Evolutionary conservation across 2,888 invertebrate genomes (phyloP), one percentile per base, ranked within the genome.

Genomic region (Boloria selene): DNA sequence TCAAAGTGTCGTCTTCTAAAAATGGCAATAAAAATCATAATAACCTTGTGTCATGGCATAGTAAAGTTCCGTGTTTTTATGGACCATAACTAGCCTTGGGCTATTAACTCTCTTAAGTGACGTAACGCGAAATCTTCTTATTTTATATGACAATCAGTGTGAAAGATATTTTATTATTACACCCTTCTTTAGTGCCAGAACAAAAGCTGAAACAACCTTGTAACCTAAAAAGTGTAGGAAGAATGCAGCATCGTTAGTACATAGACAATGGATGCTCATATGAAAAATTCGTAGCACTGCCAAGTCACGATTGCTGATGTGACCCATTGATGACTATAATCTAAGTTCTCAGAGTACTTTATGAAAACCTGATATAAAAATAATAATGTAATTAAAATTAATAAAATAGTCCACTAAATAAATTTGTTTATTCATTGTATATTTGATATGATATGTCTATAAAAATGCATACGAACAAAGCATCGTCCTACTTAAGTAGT

Each of bases 151-250:
- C 69, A 64, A 61, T n/a, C 56, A 63, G 63, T 56, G 60, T 42
- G 55, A 69, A 54, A 60, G 31, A 38, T 38, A 38, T 38, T 38
- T 38, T 38, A 38, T 10, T 65, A 18, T 63, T 45, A 52, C 53
- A 58, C 54, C 44, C 55, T 13, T 61, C 56, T 60, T 52, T 60
- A 49, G 52, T 22, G 51, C 42, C 17, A 22, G 51, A 67, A 67
- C 70, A 65, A 68, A 65, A 65, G 61, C 47, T 56, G 49, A 68
- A 60, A 61, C 16, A 50, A 63, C 65, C 63, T 65, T 63, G 63
- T 65, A 70, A 70, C 70, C 62, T 65, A 70, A 63, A 70, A 65
- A 63, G 42, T 60, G 13, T 61, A 45, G 52, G 56, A 56, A 68
- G 52, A 68, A 65, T 68, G 61, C 68, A 68, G 26, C 59, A 56